Conservation (phyloP, 2,888 invertebrate species). For the Scaptodrosophila latifasciaeformis region DNA sequence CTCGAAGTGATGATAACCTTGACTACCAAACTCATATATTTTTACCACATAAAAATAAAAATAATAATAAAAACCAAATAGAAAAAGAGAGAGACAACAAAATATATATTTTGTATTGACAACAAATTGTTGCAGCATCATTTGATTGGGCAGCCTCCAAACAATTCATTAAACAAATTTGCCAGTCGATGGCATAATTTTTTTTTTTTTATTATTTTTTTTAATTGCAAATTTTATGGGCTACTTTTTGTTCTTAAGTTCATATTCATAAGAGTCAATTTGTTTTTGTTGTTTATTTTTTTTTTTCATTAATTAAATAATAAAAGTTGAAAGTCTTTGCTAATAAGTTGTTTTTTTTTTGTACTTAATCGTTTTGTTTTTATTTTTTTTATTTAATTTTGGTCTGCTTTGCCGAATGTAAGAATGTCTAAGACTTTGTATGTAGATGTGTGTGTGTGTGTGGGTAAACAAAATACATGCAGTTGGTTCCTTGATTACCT, state of each 20-base stretch:
- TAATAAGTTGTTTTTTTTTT: conserved; percentile 19
- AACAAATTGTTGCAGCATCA: conserved; percentile 40
- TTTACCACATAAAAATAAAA: too few species aligned
- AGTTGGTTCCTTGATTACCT: conserved; percentile 44
- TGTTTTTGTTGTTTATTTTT: background rate
- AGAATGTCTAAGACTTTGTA: too few species aligned
- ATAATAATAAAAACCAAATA: too few species aligned
- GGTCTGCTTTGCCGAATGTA: too few species aligned
- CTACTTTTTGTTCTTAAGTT: too few species aligned
- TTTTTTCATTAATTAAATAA: conserved; percentile 21
- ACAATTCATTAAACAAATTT: conserved; percentile 4
- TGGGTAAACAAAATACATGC: too few species aligned
- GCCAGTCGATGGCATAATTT: background rate
- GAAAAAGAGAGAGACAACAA: too few species aligned
- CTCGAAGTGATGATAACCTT: conserved; percentile 44
- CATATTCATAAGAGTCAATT: too few species aligned
- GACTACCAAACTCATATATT: too few species aligned
- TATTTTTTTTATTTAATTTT: too few species aligned
- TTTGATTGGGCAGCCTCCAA: conserved; percentile 1
- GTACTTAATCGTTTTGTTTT: conserved; percentile 9
- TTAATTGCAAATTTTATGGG: conserved; percentile 3
- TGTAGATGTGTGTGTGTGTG: too few species aligned
- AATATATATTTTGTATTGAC: too few species aligned
- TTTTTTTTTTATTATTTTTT: background rate
- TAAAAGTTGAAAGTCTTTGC: conserved; percentile 7